Evolutionary conservation across 2,113 vertebrate genomes (phyloP).

Genomic region (Microcebus lehilahytsara): DNA sequence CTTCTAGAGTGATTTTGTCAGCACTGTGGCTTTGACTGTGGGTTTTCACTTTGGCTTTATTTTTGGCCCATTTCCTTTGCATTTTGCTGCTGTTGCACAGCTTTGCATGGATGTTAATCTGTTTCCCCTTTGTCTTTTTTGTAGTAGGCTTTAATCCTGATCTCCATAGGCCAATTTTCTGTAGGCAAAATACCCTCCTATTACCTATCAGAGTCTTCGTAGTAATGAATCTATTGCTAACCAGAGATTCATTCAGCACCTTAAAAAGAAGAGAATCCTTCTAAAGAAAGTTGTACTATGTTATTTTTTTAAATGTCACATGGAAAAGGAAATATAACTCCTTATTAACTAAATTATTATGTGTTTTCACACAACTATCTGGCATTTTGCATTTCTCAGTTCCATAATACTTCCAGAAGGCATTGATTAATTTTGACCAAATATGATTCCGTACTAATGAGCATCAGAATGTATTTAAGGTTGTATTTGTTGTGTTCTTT

Average conservation of each 20-base stretch:
- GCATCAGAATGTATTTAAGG: background rate
- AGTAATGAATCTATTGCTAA: background rate
- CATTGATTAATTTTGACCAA: constrained; percentile 14
- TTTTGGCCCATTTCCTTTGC: background rate
- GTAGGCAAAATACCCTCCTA: background rate
- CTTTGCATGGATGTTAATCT: background rate
- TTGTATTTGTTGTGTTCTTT: background rate
- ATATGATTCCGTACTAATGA: background rate
- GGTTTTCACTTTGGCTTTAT: background rate
- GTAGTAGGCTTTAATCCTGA: background rate
- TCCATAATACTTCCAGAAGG: background rate
- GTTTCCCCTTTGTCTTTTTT: background rate
- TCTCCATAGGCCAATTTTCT: background rate
- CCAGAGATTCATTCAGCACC: background rate
- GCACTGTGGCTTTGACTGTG: background rate
- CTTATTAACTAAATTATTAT: background rate
- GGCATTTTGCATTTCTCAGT: constrained; percentile 28
- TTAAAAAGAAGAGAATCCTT: background rate
- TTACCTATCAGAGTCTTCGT: background rate
- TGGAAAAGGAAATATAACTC: background rate
- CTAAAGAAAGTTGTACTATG: background rate
- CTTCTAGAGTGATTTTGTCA: background rate
- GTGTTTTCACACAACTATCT: constrained; percentile 2
- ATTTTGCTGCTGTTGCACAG: background rate
- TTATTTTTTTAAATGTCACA: background rate